Evolutionary conservation across 2,113 vertebrate species (phyloP), one percentile per base, ranked within the genome.

Genomic region (Plestiodon gilberti): DNA sequence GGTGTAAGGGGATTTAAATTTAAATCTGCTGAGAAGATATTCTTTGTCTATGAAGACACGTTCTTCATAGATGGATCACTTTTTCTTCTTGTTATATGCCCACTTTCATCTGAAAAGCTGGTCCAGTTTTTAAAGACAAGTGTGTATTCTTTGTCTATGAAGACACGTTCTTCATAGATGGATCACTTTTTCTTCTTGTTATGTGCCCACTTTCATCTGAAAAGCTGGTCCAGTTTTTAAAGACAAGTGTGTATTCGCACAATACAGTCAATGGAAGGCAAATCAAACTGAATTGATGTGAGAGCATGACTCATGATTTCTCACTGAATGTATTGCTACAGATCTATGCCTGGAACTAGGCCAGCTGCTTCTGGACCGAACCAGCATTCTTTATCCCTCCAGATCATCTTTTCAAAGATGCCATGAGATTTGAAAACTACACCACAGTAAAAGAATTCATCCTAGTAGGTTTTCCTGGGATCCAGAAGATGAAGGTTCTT

Each of bases 391-490:
- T 14, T 69, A 81, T 82, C 14, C 20, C 22, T 55, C 10, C 1
- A 35, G n/a, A 33, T 3, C 4, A 35, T 0, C 3, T 70, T 35
- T 82, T 9, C 25, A 38, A 70, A 55, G 30, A 38, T 76, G 22
- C 38, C 30, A 81, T 40, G 61, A 83, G 30, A 28, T 84, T 75
- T 71, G 30, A n/a, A n/a, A 94, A 94, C 33, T 48, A 78, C 35
- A 91, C 85, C 33, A 43, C 0, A 1, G 92, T 93, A 78, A 89
- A 90, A 6, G 91, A 94, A 82, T 94, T 94, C 84, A 52, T 94
- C 18, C 91, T 94, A 22, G 55, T 92, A 40, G 93, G 92, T 9
- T 91, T 94, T 40, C 93, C 89, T 1, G 84, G 89, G 17, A 87
- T 90, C 43, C 91, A 88, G 25, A 77, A 77, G 75, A 22, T 14